These are phyloP conservation scores for Hermetia illucens DNA, from an alignment of 1,140 invertebrate genomes.

Conservation along the genomic window DNA sequence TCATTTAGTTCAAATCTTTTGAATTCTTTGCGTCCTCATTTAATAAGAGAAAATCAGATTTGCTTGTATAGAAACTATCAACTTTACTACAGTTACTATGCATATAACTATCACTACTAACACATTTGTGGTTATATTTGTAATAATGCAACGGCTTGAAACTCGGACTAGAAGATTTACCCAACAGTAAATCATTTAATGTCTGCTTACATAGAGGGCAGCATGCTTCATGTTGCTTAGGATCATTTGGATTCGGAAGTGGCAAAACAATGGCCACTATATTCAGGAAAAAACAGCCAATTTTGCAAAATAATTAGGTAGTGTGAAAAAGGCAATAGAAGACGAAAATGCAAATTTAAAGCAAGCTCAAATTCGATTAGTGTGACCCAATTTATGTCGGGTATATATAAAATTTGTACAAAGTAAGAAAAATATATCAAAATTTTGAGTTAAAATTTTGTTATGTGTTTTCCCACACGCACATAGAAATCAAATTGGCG, in stretches of 20 bases:
- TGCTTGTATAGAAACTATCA: not conserved
- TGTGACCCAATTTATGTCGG: slow-evolving; percentile 4
- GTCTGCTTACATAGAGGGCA: slow-evolving; percentile 59
- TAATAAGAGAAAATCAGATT: not conserved
- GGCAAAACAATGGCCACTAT: slow-evolving; percentile 57
- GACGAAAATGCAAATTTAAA: not conserved
- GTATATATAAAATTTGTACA: slow-evolving; percentile 9
- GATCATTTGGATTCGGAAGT: slow-evolving; percentile 66
- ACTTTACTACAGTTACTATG: no score
- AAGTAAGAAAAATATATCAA: slow-evolving; percentile 18
- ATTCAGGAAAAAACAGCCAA: not conserved
- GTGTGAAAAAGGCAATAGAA: not conserved
- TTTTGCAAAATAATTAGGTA: not conserved
- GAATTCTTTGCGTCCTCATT: slow-evolving; percentile 4
- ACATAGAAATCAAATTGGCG: no score
- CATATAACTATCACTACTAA: no score
- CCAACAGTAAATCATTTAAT: slow-evolving; percentile 14
- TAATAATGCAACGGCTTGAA: slow-evolving; percentile 17
- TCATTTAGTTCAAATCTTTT: no score
- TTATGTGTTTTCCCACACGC: no score
- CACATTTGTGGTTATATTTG: slow-evolving; percentile 1
- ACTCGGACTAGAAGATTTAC: slow-evolving; percentile 26
- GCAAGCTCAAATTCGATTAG: slow-evolving; percentile 4
- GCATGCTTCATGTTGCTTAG: slow-evolving; percentile 75
- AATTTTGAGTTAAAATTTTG: no score